Evolutionary conservation across 2,888 invertebrate species (phyloP), one percentile per base, ranked within the genome.

Genomic region (Smittia sp.): DNA sequence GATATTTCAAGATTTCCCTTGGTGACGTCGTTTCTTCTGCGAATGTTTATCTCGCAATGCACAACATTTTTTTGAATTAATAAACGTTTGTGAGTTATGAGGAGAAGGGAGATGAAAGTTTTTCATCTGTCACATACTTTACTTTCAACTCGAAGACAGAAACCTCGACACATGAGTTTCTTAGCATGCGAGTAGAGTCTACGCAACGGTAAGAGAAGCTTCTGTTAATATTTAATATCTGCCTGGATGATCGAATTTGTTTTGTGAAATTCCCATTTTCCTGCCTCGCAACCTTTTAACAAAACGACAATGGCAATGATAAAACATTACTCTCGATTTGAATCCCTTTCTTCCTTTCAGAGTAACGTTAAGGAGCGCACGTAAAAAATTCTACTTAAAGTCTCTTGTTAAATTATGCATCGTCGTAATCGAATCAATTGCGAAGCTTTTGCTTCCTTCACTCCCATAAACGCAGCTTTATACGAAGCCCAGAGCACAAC

Each of bases 51-150:
- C 18, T 58, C 22, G 22, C 9, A 15, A 27, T 63, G 63, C 63
- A 63, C n/a, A 63, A 27, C 63, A 63, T 63, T 27, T 63, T 63
- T 25, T 7, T n/a, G 63, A 63, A 63, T 63, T 63, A 63, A 63
- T 63, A 63, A 63, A 63, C 63, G 24, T 63, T 22, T 58, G 7
- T 20, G 20, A 20, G 52, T 46, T 18, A 15, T 46, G 22, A 67
- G 20, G 20, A 68, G 20, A 68, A 38, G 11, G 9, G 25, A 39
- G 66, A 66, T 39, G 22, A 15, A 72, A 72, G 52, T 58, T 70
- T 58, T 72, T 39, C 54, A 69, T 69, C 69, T 69, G 72, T 62
- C 72, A 72, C 52, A 72, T 54, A 72, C 52, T 72, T 72, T 54
- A 62, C 72, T 54, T 72, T 72, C 52, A 72, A 27, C 62, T 72